These are phyloP conservation scores for Nansenia antarctica DNA, from an alignment of 2,113 vertebrate genomes.

Conservation along the genomic window DNA sequence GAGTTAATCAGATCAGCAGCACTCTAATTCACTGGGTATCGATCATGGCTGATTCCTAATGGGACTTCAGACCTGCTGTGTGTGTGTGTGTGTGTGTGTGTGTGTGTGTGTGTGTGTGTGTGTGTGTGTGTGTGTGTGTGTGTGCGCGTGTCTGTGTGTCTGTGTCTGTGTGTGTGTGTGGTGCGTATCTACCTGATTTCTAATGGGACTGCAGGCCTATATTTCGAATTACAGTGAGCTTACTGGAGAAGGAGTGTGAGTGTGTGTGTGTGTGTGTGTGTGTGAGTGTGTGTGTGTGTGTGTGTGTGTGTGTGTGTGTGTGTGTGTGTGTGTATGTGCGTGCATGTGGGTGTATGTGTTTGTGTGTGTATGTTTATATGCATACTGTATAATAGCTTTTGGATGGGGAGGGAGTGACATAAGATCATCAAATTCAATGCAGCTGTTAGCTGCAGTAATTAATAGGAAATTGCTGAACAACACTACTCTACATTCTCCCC, in stretches of 20 bases:
- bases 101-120: not conserved
- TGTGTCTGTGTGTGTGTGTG: slow-evolving; percentile 3
- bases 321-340: not conserved
- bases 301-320: slow-evolving; percentile 4
- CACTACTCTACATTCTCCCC: no score
- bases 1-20: slow-evolving; percentile 98
- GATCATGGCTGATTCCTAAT: slow-evolving; percentile 90
- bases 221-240: slow-evolving; percentile 91
- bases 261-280: slow-evolving; percentile 18
- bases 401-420: not conserved
- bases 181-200: not conserved
- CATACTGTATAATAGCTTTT: not conserved
- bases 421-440: not conserved
- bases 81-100: slow-evolving; percentile 13
- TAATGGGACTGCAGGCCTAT: slow-evolving; percentile 3
- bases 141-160: slow-evolving; percentile 14
- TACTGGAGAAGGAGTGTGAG: slow-evolving; percentile 74
- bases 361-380: not conserved
- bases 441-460: slow-evolving; percentile 32
- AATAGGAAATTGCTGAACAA: not conserved
- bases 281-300: slow-evolving; percentile 14
- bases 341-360: slow-evolving; percentile 5
- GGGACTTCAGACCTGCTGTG: slow-evolving; percentile 79
- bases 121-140: not conserved
- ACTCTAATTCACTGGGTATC: slow-evolving; percentile 96